Evolutionary conservation across 2,797 vertebrate genomes (phyloP), one percentile per base, ranked within the genome.

Genomic region (Siniperca obscura): DNA sequence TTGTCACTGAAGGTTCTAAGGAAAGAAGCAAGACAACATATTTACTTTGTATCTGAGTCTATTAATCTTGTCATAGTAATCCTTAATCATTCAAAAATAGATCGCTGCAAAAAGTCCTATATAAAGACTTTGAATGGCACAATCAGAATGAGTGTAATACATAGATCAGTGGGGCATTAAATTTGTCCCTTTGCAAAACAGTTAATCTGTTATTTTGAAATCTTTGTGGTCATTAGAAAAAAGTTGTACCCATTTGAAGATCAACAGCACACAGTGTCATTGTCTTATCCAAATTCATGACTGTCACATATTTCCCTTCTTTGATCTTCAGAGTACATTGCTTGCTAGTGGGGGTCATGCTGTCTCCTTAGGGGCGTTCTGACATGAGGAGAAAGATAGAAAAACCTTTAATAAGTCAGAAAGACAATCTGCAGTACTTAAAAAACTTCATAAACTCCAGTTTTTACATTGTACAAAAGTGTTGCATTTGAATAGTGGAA

Each of bases 281-380:
- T 40, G 0, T 17, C 5, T 4, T 0, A 0, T 1, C 0, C 1
- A 4, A 13, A 0, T 0, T 0, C 2, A 0, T 0, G 3, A 81
- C 0, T 1, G 6, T 66, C 40, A 81, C 5, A 38, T 1, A 44
- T 9, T 22, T 40, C 11, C 75, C 75, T 0, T 4, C 3, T 8
- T 30, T 42, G 7, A 0, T 4, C 34, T 3, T 30, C 17, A 88
- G 46, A 5, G 10, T 0, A 13, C 0, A 11, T 0, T 0, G 0
- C 3, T 17, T 1, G 1, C 6, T 11, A 1, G 0, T 1, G 1
- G 0, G 0, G 14, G 0, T 0, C 44, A 61, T 75, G 19, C 0
- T 71, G 70, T 25, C 21, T 53, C 3, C 16, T 84, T 25, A 1
- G 55, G 9, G 13, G 17, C 3, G 30, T 21, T 36, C 74, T 83